Evolutionary conservation across 2,888 invertebrate species (phyloP).

Genomic region (Cosmia trapezina): DNA sequence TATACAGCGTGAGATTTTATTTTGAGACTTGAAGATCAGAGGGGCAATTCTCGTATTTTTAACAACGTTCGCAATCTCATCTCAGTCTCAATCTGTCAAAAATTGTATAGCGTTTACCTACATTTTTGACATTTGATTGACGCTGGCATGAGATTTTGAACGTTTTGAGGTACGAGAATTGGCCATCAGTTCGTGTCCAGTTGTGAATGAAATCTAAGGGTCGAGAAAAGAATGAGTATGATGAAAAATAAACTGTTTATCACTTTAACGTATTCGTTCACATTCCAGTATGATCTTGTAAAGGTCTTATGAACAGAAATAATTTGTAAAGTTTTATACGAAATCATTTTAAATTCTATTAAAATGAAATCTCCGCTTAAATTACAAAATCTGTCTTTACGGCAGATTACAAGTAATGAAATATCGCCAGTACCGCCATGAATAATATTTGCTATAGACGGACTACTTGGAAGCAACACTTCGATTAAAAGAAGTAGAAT

Average conservation of each 20-base stretch:
- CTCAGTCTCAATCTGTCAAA: too few species aligned
- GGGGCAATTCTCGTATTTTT: too few species aligned
- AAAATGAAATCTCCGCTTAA: conserved; percentile 46
- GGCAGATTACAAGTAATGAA: conserved; percentile 59
- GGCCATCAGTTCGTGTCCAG: not conserved
- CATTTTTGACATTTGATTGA: too few species aligned
- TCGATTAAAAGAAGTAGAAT: not conserved
- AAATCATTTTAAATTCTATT: conserved; percentile 59
- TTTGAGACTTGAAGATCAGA: not conserved
- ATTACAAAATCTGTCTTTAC: conserved; percentile 58
- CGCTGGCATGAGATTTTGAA: too few species aligned
- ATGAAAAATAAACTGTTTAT: not conserved
- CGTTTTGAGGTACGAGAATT: too few species aligned
- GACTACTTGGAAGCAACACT: conserved; percentile 9
- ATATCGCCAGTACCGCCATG: conserved; percentile 29
- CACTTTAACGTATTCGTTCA: not conserved
- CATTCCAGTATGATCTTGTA: not conserved
- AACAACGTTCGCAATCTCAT: too few species aligned
- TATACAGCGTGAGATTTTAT: not conserved
- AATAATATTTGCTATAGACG: conserved; percentile 38
- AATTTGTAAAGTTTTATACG: conserved; percentile 13
- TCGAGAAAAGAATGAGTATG: not conserved
- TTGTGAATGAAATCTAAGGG: not conserved
- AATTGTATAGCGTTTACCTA: too few species aligned
- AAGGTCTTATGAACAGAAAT: not conserved